Percentiles rank a stretch among this genome's conserved stretches.
Evolutionary conservation across 2,888 invertebrate genomes (phyloP).

Genomic region (Tinea pellionella): DNA sequence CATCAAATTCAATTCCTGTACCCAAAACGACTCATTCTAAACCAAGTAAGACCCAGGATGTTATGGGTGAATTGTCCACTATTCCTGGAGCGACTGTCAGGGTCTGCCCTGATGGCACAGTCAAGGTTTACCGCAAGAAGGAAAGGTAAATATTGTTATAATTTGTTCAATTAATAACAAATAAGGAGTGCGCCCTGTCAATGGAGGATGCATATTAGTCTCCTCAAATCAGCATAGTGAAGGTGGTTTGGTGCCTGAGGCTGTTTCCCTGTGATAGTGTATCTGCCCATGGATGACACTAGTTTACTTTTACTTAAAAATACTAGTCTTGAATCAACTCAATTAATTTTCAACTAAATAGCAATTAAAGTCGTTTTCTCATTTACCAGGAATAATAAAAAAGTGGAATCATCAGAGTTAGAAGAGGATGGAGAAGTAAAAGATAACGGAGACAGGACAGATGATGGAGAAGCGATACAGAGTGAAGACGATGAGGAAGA

Average conservation of each 20-base stretch:
- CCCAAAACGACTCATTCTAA: constrained; percentile 58
- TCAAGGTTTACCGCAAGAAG: constrained; percentile 27
- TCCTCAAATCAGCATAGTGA: no score
- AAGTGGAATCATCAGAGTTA: background rate
- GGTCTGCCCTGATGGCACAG: constrained; percentile 70
- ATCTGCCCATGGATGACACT: no score
- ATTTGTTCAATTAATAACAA: background rate
- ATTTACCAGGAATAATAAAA: background rate
- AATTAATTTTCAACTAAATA: background rate
- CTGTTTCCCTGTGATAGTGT: no score
- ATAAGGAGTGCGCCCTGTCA: no score
- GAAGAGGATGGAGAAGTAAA: background rate
- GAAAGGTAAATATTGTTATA: background rate
- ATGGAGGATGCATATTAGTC: no score
- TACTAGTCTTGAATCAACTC: no score
- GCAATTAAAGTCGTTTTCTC: background rate
- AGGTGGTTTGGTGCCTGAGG: no score
- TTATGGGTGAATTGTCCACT: constrained; percentile 73
- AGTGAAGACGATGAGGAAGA: constrained; percentile 19
- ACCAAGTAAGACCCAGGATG: constrained; percentile 61
- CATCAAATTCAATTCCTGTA: constrained; percentile 59
- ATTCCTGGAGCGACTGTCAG: constrained; percentile 55
- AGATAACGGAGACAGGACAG: background rate
- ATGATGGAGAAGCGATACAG: constrained; percentile 10
- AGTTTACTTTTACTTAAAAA: no score